These are phyloP conservation scores for Lochmaea capreae DNA, from an alignment of 2,888 invertebrate genomes.

Conservation along the genomic window DNA sequence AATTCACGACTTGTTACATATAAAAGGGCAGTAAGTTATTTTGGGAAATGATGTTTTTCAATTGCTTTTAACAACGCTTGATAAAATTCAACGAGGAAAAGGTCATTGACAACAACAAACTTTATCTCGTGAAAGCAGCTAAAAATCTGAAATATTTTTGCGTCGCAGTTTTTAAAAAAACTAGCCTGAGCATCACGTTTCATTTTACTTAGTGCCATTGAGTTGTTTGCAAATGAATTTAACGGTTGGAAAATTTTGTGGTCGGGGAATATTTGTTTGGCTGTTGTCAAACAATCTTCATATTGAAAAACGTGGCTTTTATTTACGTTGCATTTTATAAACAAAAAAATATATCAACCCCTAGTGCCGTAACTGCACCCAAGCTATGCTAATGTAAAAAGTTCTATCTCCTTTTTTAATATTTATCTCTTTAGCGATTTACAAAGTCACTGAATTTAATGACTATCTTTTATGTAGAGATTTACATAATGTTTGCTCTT, in stretches of 20 bases:
- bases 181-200: too few relatives aligned
- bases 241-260: too few relatives aligned
- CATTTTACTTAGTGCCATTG: too few relatives aligned
- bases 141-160: too few relatives aligned
- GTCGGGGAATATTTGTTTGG: too few relatives aligned
- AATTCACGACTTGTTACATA: background rate
- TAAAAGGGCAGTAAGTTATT: background rate
- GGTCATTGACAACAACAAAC: too few relatives aligned
- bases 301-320: background rate
- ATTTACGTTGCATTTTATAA: background rate
- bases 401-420: slow-evolving; percentile 56
- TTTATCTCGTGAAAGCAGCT: too few relatives aligned
- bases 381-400: slow-evolving; percentile 33
- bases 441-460: slow-evolving; percentile 60
- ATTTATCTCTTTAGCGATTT: slow-evolving; percentile 58
- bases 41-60: background rate
- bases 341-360: background rate
- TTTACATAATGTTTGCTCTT: slow-evolving; percentile 61
- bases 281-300: background rate
- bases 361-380: background rate
- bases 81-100: background rate
- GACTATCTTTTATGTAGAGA: slow-evolving; percentile 60
- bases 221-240: too few relatives aligned
- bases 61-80: background rate
- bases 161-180: too few relatives aligned